Percentiles rank a stretch among this genome's conserved stretches.
Conservation (phyloP, 2,888 invertebrate species). For the Agriopis leucophaearia region DNA sequence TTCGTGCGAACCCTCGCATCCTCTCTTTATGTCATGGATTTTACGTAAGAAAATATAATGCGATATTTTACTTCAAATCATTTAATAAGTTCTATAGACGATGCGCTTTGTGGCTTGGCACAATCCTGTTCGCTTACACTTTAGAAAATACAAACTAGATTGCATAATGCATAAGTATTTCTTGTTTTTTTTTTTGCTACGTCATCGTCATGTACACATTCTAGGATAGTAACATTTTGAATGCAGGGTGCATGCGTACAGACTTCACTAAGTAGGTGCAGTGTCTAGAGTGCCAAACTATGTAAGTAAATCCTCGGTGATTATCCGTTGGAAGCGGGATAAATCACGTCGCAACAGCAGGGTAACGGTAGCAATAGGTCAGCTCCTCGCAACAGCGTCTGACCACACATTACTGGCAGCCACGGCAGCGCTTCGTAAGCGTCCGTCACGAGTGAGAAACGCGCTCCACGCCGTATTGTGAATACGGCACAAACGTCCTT, state of each 20-base stretch:
- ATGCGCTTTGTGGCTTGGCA: constrained; percentile 7
- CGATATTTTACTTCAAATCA: constrained; percentile 68
- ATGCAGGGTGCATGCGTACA: background rate
- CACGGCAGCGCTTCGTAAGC: constrained; percentile 26
- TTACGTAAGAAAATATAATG: constrained; percentile 66
- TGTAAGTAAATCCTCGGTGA: constrained; percentile 12
- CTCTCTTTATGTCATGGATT: constrained; percentile 73
- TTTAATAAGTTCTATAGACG: constrained; percentile 43
- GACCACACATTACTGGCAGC: constrained; percentile 36
- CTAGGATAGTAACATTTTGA: too few species aligned
- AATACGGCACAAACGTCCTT: constrained; percentile 16
- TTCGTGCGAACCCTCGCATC: constrained; percentile 72
- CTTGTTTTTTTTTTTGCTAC: too few species aligned
- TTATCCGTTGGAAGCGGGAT: constrained; percentile 22
- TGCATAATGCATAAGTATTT: background rate
- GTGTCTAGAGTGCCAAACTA: constrained; percentile 4
- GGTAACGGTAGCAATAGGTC: constrained; percentile 30
- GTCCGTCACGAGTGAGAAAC: constrained; percentile 33
- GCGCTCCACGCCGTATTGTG: constrained; percentile 22
- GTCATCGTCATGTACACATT: too few species aligned
- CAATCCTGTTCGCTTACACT: background rate
- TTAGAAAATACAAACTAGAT: background rate
- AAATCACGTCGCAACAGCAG: constrained; percentile 26
- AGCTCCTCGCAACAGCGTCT: constrained; percentile 29
- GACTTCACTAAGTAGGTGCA: background rate